Evolutionary conservation across 2,113 vertebrate genomes (phyloP).

Genomic region (Spea bombifrons): DNA sequence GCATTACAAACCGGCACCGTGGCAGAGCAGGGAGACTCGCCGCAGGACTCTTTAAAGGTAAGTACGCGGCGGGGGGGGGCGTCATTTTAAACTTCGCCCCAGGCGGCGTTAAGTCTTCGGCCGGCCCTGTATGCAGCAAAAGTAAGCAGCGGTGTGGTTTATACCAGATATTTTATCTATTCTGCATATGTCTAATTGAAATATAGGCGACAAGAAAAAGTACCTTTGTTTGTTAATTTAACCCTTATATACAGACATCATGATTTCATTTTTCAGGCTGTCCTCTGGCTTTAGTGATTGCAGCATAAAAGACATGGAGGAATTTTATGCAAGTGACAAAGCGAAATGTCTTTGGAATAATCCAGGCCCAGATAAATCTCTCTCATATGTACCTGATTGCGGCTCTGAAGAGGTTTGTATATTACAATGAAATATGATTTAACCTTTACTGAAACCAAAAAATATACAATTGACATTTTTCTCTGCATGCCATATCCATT

Average conservation of each 20-base stretch:
- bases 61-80: too few species aligned
- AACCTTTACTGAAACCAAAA: too few species aligned
- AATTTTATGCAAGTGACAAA: conserved; percentile 12
- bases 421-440: background rate
- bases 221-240: background rate
- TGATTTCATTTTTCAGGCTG: background rate
- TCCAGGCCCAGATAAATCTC: background rate
- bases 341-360: conserved; percentile 12
- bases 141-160: too few species aligned
- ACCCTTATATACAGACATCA: background rate
- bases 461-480: background rate
- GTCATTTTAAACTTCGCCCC: too few species aligned
- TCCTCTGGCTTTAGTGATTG: conserved; percentile 20
- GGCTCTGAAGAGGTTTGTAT: conserved; percentile 11
- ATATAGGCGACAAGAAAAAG: background rate
- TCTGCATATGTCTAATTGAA: too few species aligned
- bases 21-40: too few species aligned
- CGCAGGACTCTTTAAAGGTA: too few species aligned
- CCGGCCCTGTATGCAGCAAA: too few species aligned
- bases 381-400: conserved; percentile 1
- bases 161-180: too few species aligned
- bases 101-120: too few species aligned
- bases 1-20: too few species aligned
- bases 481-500: background rate
- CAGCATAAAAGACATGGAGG: conserved; percentile 7